These are phyloP conservation scores for Petroica traversi DNA, from an alignment of 2,113 vertebrate genomes.

Conservation along the genomic window DNA sequence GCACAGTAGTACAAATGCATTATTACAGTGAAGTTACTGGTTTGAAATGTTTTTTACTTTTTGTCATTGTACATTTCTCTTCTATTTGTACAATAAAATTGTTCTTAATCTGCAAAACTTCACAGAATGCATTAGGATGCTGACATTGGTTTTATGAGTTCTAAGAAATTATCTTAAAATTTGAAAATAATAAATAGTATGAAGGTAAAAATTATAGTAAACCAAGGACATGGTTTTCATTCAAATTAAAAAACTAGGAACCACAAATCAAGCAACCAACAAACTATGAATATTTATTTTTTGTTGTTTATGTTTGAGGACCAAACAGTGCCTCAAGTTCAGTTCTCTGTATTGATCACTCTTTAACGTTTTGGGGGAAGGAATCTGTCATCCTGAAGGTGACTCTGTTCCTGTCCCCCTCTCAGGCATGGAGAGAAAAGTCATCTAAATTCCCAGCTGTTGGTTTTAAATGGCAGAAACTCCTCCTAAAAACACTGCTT, in stretches of 20 bases:
- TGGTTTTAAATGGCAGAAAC: not conserved
- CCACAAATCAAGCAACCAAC: not conserved
- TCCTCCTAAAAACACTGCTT: fast-evolving
- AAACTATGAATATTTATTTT: not conserved
- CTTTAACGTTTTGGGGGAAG: not conserved
- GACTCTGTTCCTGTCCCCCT: fast-evolving
- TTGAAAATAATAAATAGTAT: not conserved
- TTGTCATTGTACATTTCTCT: not conserved
- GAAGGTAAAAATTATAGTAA: not conserved
- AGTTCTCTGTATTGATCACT: fast-evolving
- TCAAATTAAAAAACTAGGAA: not conserved
- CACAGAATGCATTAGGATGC: not conserved
- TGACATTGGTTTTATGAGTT: not conserved
- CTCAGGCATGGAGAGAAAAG: fast-evolving
- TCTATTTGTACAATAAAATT: not conserved
- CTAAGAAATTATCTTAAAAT: not conserved
- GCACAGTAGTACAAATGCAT: not conserved
- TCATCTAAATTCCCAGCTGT: fast-evolving
- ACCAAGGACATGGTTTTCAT: not conserved
- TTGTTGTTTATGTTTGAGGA: not conserved
- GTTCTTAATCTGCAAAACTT: not conserved
- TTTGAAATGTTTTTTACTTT: not conserved
- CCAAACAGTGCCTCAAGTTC: not conserved
- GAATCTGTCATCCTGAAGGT: fast-evolving
- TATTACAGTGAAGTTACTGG: not conserved